Evolutionary conservation across 1,140 invertebrate species (phyloP).

Genomic region (Lepidurus apus): DNA sequence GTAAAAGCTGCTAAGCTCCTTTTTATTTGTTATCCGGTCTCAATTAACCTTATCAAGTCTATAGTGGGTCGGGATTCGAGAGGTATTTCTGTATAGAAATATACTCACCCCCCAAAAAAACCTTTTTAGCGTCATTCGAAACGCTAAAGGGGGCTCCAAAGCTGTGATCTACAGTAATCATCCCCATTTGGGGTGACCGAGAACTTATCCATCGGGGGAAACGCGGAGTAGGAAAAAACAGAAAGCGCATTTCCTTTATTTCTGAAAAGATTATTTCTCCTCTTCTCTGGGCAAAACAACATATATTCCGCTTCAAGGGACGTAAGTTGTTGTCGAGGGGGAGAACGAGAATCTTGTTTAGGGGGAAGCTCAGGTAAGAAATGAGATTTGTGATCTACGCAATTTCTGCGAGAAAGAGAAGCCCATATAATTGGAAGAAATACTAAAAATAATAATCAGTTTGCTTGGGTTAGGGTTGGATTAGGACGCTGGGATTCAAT

Average conservation of each 20-base stretch:
- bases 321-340: not conserved
- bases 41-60: not conserved
- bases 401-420: not conserved
- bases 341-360: not conserved
- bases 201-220: not conserved
- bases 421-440: not conserved
- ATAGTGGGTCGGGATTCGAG: not conserved
- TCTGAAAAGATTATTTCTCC: not conserved
- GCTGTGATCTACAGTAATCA: not conserved
- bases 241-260: not conserved
- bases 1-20: not conserved
- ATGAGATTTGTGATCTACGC: not conserved
- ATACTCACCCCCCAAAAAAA: not conserved
- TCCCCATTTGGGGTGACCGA: not conserved
- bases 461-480: slow-evolving; percentile 2
- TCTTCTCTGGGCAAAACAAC: not conserved
- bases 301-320: not conserved
- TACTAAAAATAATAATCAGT: not conserved
- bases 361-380: not conserved
- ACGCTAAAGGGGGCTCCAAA: not conserved
- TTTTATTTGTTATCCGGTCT: not conserved
- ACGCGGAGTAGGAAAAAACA: not conserved
- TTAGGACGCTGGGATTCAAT: not conserved
- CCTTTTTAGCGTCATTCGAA: not conserved
- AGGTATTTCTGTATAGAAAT: not conserved